Evolutionary conservation across 2,888 invertebrate species (phyloP).

Genomic region (Macrostomum cliftonense): DNA sequence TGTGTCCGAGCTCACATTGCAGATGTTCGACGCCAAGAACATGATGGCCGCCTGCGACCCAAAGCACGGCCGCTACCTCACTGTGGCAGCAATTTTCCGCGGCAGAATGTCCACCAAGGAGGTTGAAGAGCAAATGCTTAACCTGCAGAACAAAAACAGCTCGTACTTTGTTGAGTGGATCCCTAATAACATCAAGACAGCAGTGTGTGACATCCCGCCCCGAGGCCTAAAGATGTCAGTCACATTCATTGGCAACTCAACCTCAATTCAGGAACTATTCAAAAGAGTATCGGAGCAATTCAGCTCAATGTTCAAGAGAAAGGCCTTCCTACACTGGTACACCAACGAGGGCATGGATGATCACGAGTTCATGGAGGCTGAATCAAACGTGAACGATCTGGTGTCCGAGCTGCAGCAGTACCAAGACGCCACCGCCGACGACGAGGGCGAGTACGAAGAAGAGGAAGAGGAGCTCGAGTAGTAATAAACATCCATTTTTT

Average conservation of each 20-base stretch:
- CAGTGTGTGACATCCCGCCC: conserved; percentile 81
- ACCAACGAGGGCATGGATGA: conserved; percentile 93
- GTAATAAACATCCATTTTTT: too few species aligned
- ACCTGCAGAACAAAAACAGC: conserved; percentile 81
- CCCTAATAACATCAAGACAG: conserved; percentile 71
- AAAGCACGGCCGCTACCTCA: conserved; percentile 67
- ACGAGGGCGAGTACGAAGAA: conserved; percentile 44
- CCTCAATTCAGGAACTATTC: conserved; percentile 72
- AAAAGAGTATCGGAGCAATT: conserved; percentile 70
- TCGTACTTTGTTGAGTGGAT: conserved; percentile 71
- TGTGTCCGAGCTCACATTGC: conserved; percentile 66
- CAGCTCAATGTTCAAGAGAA: conserved; percentile 37
- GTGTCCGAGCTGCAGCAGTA: conserved; percentile 36
- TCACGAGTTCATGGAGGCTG: conserved; percentile 88
- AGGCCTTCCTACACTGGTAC: conserved; percentile 87
- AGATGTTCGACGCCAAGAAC: conserved; percentile 80
- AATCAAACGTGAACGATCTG: conserved; percentile 67
- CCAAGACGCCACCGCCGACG: conserved; percentile 26
- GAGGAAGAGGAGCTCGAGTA: conserved; percentile 45
- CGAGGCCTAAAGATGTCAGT: conserved; percentile 73
- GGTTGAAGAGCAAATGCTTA: conserved; percentile 75
- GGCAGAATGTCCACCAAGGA: conserved; percentile 86
- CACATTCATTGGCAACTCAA: conserved; percentile 75
- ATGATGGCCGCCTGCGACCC: conserved; percentile 93
- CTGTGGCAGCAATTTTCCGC: conserved; percentile 66